phyloP scores from a whole-genome alignment of 2,888 invertebrate species.

The Protodeltote pygarga region DNA sequence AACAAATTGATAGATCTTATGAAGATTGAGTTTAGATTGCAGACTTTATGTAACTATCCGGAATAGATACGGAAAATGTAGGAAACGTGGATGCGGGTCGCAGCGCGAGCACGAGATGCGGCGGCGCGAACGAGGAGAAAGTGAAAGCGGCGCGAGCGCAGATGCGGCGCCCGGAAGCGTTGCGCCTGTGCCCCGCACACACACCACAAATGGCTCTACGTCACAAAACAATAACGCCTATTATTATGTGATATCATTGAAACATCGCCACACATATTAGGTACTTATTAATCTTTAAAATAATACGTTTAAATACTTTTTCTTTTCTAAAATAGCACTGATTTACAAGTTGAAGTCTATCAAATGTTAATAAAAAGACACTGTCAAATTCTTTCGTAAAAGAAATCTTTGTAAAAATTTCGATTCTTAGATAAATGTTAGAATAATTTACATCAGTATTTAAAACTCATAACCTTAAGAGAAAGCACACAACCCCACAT shows the following conservation, averaged over 20 bases:
- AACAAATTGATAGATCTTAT: conserved; percentile 21
- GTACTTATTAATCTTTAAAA: not conserved
- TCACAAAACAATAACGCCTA: conserved; percentile 48
- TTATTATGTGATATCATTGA: conserved; percentile 33
- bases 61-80: conserved; percentile 72
- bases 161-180: conserved; percentile 83
- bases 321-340: conserved; percentile 23
- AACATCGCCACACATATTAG: conserved; percentile 15
- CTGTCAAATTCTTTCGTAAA: not conserved
- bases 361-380: not conserved
- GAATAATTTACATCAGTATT: not conserved
- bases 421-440: not conserved
- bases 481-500: not conserved
- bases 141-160: conserved; percentile 83
- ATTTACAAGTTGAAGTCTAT: conserved; percentile 3
- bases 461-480: not conserved
- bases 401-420: conserved; percentile 8
- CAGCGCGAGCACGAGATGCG: conserved; percentile 70
- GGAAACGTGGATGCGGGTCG: conserved; percentile 70
- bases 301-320: too few species aligned
- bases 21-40: conserved; percentile 22
- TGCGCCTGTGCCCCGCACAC: conserved; percentile 63
- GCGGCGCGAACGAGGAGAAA: conserved; percentile 77
- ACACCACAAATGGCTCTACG: conserved; percentile 72
- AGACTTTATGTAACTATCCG: conserved; percentile 64